Base-by-base conservation (phyloP, 1,140 invertebrate species). In the Euglossa dilemma region DNA sequence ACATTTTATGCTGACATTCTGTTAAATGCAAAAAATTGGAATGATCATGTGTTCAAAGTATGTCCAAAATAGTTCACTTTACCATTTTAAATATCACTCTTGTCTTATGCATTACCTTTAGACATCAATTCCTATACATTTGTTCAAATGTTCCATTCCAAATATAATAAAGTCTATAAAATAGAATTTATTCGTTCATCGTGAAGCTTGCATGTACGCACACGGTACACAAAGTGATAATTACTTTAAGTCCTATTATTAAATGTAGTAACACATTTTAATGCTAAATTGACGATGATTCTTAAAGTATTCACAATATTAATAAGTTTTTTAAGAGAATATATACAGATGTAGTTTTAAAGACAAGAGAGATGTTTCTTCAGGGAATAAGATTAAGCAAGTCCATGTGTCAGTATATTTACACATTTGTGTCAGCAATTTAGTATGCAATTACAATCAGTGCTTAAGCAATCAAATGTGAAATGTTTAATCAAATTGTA, bases 401-500 rank as follows among this genome's bases (percentile, higher is more conserved):
- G 28, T 72, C 23, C 54, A 25, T 36, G 45, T 52, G 12, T 47
- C 67, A 14, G 28, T 61, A 52, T 25, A 57, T 45, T 64, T 73
- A 59, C 52, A 69, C 16, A 9, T 66, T 67, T 23, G 11, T n/a
- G 80, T 76, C 72, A 50, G 56, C 63, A 25, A 50, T 56, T 80
- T 67, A 85, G 79, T 56, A 72, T 57, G 59, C 70, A 72, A 72
- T 83, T 69, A 64, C 79, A 89, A 88, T 82, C 66, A 73, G 81
- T 87, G 72, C 80, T 85, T 73, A 56, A 63, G 71, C 83, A 89
- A 87, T 85, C 81, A 87, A 89, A 90, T 80, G 84, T 63, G 67
- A 64, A 83, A 50, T 28, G 61, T 85, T 85, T 80, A 89, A 90
- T 90, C 85, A 90, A 90, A 90, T 70, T 50, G 64, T 82, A 61